phyloP scores from a whole-genome alignment of 1,140 invertebrate species.

The Neodiprion lecontei region DNA sequence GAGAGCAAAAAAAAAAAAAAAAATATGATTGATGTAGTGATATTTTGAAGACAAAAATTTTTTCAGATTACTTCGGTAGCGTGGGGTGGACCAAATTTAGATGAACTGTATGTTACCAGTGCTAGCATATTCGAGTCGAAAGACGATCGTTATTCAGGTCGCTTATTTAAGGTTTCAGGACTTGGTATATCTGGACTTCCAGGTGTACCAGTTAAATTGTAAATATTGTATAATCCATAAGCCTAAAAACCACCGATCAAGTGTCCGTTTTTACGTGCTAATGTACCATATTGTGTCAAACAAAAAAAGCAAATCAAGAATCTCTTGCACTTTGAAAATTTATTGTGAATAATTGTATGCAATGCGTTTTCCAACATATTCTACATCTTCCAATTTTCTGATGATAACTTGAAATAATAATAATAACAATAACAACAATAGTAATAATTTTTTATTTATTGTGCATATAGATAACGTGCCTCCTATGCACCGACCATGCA shows the following conservation, averaged over 20 bases:
- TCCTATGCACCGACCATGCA: too few species aligned
- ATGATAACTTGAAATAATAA: too few species aligned
- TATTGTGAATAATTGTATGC: neutral
- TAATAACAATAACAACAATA: too few species aligned
- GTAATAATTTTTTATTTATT: too few species aligned
- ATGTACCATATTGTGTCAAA: too few species aligned
- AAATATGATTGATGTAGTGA: too few species aligned
- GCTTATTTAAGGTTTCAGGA: conserved; percentile 56
- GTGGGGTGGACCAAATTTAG: conserved; percentile 60
- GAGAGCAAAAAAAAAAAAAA: too few species aligned
- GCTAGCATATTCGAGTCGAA: conserved; percentile 35
- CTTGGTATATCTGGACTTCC: conserved; percentile 41
- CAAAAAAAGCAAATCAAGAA: neutral
- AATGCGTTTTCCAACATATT: too few species aligned
- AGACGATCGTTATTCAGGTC: conserved; percentile 50
- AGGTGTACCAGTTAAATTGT: conserved; percentile 11
- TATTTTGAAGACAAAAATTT: neutral
- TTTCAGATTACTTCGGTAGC: conserved; percentile 55
- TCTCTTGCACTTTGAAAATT: neutral
- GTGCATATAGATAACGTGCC: too few species aligned
- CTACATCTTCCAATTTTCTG: too few species aligned
- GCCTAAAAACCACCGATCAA: too few species aligned
- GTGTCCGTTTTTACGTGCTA: too few species aligned
- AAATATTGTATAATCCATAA: neutral
- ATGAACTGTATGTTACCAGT: conserved; percentile 57